Conservation (phyloP, 2,888 invertebrate species). For the Tortrix viridana region DNA sequence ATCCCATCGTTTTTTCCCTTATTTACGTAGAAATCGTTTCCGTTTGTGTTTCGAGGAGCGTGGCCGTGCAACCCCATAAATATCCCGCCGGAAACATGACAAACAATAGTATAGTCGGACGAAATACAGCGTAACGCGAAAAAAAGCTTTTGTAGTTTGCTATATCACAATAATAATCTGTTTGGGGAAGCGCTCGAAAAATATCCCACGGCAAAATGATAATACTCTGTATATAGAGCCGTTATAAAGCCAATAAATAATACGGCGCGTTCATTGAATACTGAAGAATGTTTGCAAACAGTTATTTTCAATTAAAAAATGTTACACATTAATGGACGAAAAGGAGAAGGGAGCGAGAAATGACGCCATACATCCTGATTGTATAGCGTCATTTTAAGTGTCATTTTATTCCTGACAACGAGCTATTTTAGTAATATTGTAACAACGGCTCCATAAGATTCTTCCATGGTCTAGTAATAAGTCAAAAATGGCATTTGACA, state of each 20-base stretch:
- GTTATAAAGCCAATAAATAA: constrained; percentile 14
- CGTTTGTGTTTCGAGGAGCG: constrained; percentile 58
- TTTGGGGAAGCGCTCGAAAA: constrained; percentile 25
- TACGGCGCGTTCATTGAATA: not conserved
- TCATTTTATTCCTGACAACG: too few relatives aligned
- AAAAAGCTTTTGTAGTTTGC: constrained; percentile 39
- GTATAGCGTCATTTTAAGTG: too few relatives aligned
- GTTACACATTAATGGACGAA: too few relatives aligned
- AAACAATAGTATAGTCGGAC: constrained; percentile 66
- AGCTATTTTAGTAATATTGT: too few relatives aligned
- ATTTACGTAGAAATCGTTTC: constrained; percentile 64
- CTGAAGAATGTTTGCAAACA: not conserved
- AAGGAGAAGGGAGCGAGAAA: too few relatives aligned
- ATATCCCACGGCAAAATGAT: constrained; percentile 21
- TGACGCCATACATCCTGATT: too few relatives aligned
- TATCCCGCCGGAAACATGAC: constrained; percentile 68
- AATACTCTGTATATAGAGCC: constrained; percentile 7
- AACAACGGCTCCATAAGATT: too few relatives aligned
- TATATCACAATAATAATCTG: constrained; percentile 35
- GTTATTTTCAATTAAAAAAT: not conserved
- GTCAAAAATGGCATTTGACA: too few relatives aligned
- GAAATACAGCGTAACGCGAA: constrained; percentile 57
- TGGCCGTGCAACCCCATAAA: constrained; percentile 61
- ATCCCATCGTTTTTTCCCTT: constrained; percentile 53
- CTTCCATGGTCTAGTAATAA: too few relatives aligned